phyloP scores from a whole-genome alignment of 2,113 vertebrate species.

The Platycercus adscitus region DNA sequence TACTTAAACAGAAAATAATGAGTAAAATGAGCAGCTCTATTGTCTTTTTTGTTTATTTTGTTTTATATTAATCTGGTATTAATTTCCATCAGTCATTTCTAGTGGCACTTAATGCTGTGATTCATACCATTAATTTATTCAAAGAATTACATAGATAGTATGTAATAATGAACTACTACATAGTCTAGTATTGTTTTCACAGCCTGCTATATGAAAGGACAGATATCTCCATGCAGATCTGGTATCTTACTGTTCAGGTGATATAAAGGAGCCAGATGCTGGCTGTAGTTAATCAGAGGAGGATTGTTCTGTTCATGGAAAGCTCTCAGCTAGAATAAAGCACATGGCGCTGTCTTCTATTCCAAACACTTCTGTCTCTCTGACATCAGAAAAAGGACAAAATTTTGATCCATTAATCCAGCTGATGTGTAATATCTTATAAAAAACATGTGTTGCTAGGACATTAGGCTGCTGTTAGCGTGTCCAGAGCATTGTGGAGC shows the following conservation, averaged over 20 bases:
- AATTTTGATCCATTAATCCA: slow-evolving; percentile 24
- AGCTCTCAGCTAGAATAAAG: slow-evolving; percentile 34
- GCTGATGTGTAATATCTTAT: background rate
- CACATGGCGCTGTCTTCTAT: background rate
- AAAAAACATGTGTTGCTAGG: background rate
- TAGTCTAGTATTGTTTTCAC: background rate
- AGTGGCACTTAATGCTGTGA: background rate
- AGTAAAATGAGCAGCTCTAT: background rate
- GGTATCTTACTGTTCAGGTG: slow-evolving; percentile 16
- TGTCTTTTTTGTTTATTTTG: background rate
- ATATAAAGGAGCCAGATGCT: slow-evolving; percentile 31
- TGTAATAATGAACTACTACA: slow-evolving; percentile 11
- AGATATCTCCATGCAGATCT: background rate
- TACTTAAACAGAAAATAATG: background rate
- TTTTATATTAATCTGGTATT: background rate
- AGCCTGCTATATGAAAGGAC: background rate
- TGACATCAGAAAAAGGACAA: background rate
- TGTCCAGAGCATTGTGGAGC: background rate
- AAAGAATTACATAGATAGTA: background rate
- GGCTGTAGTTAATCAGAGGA: slow-evolving; percentile 18
- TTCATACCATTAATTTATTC: slow-evolving; percentile 34
- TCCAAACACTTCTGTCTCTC: background rate
- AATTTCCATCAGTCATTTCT: background rate
- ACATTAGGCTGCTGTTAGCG: background rate
- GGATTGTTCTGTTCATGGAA: slow-evolving; percentile 12